A percentile compares a stretch with the other conserved stretches of the same genome.
Conservation (phyloP, 2,797 vertebrate species). For the Dermochelys coriacea region DNA sequence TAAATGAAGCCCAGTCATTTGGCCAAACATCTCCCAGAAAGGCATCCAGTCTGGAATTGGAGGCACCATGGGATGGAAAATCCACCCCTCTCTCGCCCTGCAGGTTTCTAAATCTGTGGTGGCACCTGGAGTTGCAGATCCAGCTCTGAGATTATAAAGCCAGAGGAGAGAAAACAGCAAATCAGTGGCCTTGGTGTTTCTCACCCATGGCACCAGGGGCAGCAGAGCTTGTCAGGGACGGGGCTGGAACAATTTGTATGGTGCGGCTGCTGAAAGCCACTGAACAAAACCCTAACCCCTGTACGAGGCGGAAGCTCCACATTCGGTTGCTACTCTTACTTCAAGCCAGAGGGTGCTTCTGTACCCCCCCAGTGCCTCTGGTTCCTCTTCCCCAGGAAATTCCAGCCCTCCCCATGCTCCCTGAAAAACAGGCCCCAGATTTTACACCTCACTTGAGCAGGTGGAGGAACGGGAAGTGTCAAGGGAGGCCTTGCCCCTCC, state of each 20-base stretch:
- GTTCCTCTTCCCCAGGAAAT: not conserved
- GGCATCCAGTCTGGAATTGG: not conserved
- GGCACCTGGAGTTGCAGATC: too few species aligned
- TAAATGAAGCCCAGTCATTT: not conserved
- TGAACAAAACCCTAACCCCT: not conserved
- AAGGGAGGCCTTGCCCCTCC: not conserved
- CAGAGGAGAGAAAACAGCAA: not conserved
- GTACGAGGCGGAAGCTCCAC: not conserved
- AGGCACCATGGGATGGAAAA: not conserved
- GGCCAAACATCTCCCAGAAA: not conserved
- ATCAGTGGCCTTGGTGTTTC: not conserved
- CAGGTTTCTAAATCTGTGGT: not conserved
- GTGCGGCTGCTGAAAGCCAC: not conserved
- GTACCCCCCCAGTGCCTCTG: not conserved
- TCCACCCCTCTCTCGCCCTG: too few species aligned
- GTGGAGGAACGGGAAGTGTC: not conserved
- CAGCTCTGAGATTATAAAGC: not conserved
- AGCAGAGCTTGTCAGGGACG: not conserved
- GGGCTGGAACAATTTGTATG: not conserved
- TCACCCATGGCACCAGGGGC: not conserved
- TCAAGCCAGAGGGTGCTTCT: not conserved
- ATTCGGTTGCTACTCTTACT: not conserved
- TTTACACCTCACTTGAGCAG: not conserved
- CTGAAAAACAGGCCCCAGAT: not conserved
- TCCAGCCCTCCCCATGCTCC: not conserved